These are phyloP conservation scores for Barypeithes pellucidus DNA, from an alignment of 2,888 invertebrate genomes.

Conservation along the genomic window DNA sequence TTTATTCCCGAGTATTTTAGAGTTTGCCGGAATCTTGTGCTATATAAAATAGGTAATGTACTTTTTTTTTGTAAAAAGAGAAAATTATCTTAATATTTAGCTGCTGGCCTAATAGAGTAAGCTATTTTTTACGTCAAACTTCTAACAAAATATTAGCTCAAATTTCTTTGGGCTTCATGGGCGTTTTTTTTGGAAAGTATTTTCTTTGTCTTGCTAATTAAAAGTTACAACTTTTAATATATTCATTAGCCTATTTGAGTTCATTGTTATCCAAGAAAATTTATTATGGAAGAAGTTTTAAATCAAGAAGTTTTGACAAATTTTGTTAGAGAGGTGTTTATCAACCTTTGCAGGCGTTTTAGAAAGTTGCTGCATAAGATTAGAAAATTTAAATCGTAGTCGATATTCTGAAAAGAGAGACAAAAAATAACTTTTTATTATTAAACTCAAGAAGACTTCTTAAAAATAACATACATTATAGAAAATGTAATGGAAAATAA, in stretches of 20 bases:
- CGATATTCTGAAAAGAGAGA: too few species aligned
- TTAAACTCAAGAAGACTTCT: too few species aligned
- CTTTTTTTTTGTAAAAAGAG: too few species aligned
- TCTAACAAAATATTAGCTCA: neutral
- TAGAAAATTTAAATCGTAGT: neutral
- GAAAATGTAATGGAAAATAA: too few species aligned
- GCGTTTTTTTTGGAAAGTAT: neutral
- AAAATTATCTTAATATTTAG: neutral
- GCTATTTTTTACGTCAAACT: neutral
- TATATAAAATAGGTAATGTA: too few species aligned
- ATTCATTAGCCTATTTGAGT: slow-evolving; percentile 16
- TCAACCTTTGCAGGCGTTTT: slow-evolving; percentile 3
- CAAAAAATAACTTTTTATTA: too few species aligned
- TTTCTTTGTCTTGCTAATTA: slow-evolving; percentile 16
- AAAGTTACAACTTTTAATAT: slow-evolving; percentile 20
- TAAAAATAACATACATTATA: too few species aligned
- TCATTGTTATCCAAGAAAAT: slow-evolving; percentile 11
- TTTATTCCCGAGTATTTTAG: too few species aligned
- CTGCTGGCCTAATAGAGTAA: neutral
- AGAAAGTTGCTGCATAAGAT: neutral
- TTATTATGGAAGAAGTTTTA: slow-evolving; percentile 18
- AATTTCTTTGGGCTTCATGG: neutral
- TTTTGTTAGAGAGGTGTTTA: slow-evolving; percentile 5
- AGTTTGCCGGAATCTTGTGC: too few species aligned
- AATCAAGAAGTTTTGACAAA: slow-evolving; percentile 20